Base-by-base conservation (phyloP, 92 coral and sea anemone species). In the Heteractis magnifica region DNA sequence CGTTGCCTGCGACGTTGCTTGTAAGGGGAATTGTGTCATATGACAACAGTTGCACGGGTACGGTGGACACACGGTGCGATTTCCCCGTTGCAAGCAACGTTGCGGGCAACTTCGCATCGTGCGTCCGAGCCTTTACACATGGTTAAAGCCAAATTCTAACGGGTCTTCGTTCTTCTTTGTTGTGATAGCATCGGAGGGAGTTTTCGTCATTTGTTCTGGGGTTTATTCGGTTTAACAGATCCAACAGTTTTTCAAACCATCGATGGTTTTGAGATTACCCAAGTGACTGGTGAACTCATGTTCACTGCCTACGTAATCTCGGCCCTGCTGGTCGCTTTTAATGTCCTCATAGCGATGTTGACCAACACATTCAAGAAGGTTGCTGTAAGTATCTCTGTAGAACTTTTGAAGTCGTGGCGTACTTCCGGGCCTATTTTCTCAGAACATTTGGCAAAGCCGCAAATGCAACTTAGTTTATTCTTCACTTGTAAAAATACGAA, bases 321-420 rank as follows among this genome's bases (percentile, higher is more conserved):
- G 34, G 94, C 97, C 15, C 78, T 95, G 76, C 62, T 95, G 78
- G 97, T 95, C 65, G 90, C 90, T 4, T 65, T 95, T 68, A 95
- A 95, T 83, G 87, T 91, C 73, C 82, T 95, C 34, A 95, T 95
- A 72, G 98, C 98, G 0, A 95, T 95, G 98, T 89, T 95, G 85
- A 79, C 83, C 52, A 88, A 85, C 83, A 87, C 98, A 0, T 95
- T 77, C 77, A 77, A 93, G 34, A 88, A 89, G 75, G 91, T 93
- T 50, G 82, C 87, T 19, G 98, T 95, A 93, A 82, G 95, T 76
- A n/a, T 53, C 13, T 34, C 44, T 34, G 44, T 2, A 34, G 44
- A 34, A 2, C 44, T 34, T 34, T 34, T 34, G 44, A 34, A 34
- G 44, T 34, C 3, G 44, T 34, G 44, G 1, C 44, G 44, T 34